Evolutionary conservation across 2,113 vertebrate species (phyloP).

Genomic region (Syngnathus scovelli): DNA sequence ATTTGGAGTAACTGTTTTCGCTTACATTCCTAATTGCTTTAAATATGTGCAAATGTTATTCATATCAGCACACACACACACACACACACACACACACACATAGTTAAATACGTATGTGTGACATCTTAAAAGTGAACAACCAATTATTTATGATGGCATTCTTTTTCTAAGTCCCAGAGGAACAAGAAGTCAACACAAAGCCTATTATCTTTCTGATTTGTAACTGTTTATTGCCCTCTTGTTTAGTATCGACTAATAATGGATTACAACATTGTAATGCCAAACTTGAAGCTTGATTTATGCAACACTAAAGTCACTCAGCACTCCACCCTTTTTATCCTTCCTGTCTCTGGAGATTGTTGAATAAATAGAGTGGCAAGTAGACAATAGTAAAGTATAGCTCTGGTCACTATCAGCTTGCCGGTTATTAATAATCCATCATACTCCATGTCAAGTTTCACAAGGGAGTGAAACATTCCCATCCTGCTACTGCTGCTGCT

Average conservation of each 20-base stretch:
- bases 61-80: neutral
- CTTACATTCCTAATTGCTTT: neutral
- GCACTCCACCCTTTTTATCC: slow-evolving; percentile 42
- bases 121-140: neutral
- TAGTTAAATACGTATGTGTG: neutral
- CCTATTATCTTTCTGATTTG: slow-evolving; percentile 38
- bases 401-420: slow-evolving; percentile 11
- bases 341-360: slow-evolving; percentile 26
- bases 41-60: neutral
- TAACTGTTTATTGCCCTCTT: slow-evolving; percentile 37
- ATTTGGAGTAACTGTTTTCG: neutral
- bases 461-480: neutral
- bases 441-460: slow-evolving; percentile 12
- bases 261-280: slow-evolving; percentile 40
- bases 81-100: too few species aligned
- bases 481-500: neutral
- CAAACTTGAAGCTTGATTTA: slow-evolving; percentile 53
- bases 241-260: slow-evolving; percentile 51
- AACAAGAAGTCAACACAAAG: slow-evolving; percentile 16
- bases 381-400: slow-evolving; percentile 26
- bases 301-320: slow-evolving; percentile 38
- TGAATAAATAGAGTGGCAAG: slow-evolving; percentile 28
- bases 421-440: slow-evolving; percentile 21
- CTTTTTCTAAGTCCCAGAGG: neutral
- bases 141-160: neutral